These are phyloP conservation scores for Marcusenius ussheri DNA, from an alignment of 2,113 vertebrate species.

Conservation along the genomic window DNA sequence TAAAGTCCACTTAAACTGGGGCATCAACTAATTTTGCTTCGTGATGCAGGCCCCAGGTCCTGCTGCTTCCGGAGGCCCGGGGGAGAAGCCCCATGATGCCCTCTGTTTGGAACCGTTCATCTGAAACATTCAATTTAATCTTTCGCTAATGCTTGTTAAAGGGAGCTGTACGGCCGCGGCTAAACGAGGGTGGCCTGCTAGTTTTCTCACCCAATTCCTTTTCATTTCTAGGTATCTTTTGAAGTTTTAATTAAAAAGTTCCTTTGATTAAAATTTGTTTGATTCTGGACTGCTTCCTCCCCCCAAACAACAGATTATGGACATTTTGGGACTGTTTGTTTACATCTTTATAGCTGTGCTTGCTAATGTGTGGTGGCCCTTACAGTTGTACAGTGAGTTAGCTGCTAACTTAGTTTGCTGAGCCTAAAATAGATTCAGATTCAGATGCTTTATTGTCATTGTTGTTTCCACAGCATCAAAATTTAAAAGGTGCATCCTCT, in stretches of 20 bases:
- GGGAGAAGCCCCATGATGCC: neutral
- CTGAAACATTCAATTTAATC: neutral
- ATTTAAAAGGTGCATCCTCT: too few species aligned
- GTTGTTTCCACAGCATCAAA: too few species aligned
- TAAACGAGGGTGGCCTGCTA: neutral
- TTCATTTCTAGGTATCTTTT: neutral
- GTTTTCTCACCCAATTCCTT: neutral
- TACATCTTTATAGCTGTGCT: neutral
- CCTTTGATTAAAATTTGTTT: neutral
- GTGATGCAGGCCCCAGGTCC: neutral
- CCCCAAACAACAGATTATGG: neutral
- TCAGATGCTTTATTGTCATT: too few species aligned
- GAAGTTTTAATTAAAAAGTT: neutral
- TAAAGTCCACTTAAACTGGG: neutral
- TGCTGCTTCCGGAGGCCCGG: neutral
- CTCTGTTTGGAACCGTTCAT: neutral
- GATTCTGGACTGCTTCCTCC: neutral
- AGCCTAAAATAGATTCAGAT: neutral
- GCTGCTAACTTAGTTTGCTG: neutral
- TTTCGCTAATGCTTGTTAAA: neutral
- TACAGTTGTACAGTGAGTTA: neutral
- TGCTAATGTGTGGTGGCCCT: neutral
- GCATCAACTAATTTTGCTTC: neutral
- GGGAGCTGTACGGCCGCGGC: neutral
- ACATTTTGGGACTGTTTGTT: neutral